Conservation (phyloP, 2,888 invertebrate species). For the Eristalis tenax region DNA sequence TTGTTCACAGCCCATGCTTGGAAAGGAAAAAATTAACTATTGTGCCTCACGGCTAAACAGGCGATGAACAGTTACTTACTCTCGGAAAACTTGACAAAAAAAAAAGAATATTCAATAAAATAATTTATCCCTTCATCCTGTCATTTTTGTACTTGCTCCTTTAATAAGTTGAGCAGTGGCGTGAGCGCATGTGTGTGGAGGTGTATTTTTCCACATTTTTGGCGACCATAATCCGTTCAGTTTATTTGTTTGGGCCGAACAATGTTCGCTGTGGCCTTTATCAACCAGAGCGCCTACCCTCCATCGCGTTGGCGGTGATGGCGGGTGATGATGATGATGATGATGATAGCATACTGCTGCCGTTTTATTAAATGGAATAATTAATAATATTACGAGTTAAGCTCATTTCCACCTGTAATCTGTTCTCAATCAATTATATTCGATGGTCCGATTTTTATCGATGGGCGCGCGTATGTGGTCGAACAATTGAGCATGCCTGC, state of each 20-base stretch:
- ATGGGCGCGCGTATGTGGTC: not conserved
- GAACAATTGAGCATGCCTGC: not conserved
- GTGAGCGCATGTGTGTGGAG: not conserved
- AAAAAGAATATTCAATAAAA: constrained; percentile 23
- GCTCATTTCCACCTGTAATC: constrained; percentile 74
- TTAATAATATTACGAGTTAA: constrained; percentile 79
- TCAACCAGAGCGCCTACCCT: not conserved
- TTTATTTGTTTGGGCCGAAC: constrained; percentile 26
- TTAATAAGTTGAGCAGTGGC: not conserved
- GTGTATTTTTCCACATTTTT: constrained; percentile 21
- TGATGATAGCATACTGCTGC: constrained; percentile 25
- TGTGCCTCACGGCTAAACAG: not conserved
- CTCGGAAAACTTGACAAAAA: no score
- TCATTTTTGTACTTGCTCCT: constrained; percentile 8
- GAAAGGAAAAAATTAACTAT: constrained; percentile 9
- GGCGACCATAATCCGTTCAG: constrained; percentile 55
- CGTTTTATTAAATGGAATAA: constrained; percentile 80
- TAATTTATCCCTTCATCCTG: constrained; percentile 24
- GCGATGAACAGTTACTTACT: not conserved
- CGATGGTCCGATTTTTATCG: constrained; percentile 26
- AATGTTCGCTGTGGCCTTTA: not conserved
- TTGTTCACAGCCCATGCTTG: not conserved
- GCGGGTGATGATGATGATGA: not conserved
- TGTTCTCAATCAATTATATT: constrained; percentile 62
- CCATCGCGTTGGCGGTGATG: not conserved